A percentile compares a stretch with the other conserved stretches of the same genome.
Evolutionary conservation across 2,113 vertebrate genomes (phyloP).

Genomic region (Xerus inauris): DNA sequence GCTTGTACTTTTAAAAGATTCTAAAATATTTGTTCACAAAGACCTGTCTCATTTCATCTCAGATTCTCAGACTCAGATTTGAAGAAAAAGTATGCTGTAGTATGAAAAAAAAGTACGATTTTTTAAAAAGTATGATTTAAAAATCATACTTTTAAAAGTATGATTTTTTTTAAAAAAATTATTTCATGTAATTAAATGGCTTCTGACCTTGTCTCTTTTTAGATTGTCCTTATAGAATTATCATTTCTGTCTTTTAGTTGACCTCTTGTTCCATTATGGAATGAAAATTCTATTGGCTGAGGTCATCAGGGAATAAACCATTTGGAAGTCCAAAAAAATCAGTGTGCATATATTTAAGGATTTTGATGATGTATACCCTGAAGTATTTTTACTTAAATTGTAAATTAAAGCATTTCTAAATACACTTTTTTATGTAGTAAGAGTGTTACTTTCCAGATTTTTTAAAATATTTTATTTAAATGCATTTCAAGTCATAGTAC

Average conservation of each 20-base stretch:
- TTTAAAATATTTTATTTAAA: too few species aligned
- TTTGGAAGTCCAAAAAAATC: not conserved
- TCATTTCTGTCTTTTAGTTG: not conserved
- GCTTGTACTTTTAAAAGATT: not conserved
- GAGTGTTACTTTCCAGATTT: too few species aligned
- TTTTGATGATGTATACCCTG: not conserved
- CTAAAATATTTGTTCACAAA: not conserved
- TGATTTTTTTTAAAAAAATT: not conserved
- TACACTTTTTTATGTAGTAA: too few species aligned
- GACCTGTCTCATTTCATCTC: not conserved
- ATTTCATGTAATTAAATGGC: constrained; percentile 28
- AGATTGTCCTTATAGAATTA: not conserved
- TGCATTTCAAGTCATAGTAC: too few species aligned
- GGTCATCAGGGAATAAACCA: not conserved
- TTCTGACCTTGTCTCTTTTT: not conserved
- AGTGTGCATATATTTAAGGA: not conserved
- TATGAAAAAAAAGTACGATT: too few species aligned
- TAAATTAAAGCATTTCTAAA: not conserved
- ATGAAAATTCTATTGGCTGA: constrained; percentile 35
- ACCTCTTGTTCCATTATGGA: not conserved
- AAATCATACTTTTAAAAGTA: too few species aligned
- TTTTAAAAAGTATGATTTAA: too few species aligned
- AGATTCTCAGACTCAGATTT: constrained; percentile 36
- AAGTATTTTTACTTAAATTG: constrained; percentile 26
- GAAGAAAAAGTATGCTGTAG: not conserved